Base-by-base conservation (phyloP, 2,888 invertebrate genomes). In the Dendrolimus houi region DNA sequence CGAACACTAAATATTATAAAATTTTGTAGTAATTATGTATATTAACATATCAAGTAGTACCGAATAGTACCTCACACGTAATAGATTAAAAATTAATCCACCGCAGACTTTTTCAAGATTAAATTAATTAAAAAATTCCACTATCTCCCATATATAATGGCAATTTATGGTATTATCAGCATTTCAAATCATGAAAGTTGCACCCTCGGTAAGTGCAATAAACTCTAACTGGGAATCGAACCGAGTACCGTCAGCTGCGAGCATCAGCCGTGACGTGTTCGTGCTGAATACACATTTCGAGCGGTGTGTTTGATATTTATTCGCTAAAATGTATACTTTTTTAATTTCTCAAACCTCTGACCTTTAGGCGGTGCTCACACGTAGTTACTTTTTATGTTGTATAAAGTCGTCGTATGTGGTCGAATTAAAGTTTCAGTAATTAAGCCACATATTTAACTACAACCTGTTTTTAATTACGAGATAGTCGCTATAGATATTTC, bases 201-300 rank as follows among this genome's bases (percentile, higher is more conserved):
- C 57, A 62, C 60, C 58, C 58, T 62, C 57, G 47, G 17, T 29
- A 55, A 57, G 64, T 59, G 64, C 61, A 56, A 59, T 60, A 56
- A 58, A 60, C 58, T 47, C 62, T 29, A 29, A 29, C 29, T 40
- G 57, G 62, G 67, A 63, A 60, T 64, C 64, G 64, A 65, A 67
- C 60, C 60, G 52, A 29, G 41, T 42, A 40, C 58, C 62, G 59
- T 63, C 60, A 57, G 57, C 60, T 54, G 62, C 52, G 56, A 9
- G 53, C 64, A 59, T 54, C 42, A 57, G 41, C 60, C 64, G 61
- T 64, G 58, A 64, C 62, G 61, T 47, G 61, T 47, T 47, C 47
- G 47, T 47, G 47, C 12, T 47, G 8, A 47, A 2, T 12, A 8
- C 9, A 47, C 47, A 47, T 47, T 47, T 47, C 9, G 47, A 47